Base-by-base conservation (phyloP, 2,888 invertebrate genomes). In the Leptinotarsa peninsularis region DNA sequence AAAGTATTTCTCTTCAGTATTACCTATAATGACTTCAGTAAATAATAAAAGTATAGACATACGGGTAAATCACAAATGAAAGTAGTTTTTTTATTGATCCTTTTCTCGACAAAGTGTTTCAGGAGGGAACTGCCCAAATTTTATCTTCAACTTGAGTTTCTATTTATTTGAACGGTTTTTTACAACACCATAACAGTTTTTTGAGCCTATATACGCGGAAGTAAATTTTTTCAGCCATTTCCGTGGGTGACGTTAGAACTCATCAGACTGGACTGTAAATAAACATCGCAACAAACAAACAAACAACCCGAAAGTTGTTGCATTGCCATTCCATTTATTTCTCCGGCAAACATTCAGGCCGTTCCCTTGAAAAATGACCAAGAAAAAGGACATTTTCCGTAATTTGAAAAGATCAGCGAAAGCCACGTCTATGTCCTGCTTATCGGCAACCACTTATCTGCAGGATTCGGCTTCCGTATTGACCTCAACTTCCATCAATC, bases 401-500 rank as follows among this genome's bases (percentile, higher is more conserved):
- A 77, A 79, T 79, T 76, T 69, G 75, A 76, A 77, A 74, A 79
- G 79, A 76, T 76, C 78, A 72, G 67, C 72, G 52, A 63, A 76
- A 76, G 75, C 73, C 71, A 72, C 67, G 60, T 58, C 77, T 63
- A 71, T 75, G 72, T 71, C 72, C 68, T 67, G 71, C 75, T 81
- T 81, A 81, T 81, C 81, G 70, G 67, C 66, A 72, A 67, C 73
- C 72, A 79, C 77, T 75, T 79, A 79, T 79, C 79, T 74, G 74
- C 76, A 72, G 77, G 75, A 80, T 76, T 75, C 78, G 75, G 75
- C 74, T 75, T 79, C 81, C 79, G 77, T 77, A 76, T 76, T 68
- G 79, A 72, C 77, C 75, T 78, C 76, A 63, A 78, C 68, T 72
- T 72, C 78, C 80, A 82, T 82, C 82, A 79, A 82, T 82, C 82